Base-by-base conservation (phyloP, 2,113 vertebrate species). In the Hemibates koningsi region DNA sequence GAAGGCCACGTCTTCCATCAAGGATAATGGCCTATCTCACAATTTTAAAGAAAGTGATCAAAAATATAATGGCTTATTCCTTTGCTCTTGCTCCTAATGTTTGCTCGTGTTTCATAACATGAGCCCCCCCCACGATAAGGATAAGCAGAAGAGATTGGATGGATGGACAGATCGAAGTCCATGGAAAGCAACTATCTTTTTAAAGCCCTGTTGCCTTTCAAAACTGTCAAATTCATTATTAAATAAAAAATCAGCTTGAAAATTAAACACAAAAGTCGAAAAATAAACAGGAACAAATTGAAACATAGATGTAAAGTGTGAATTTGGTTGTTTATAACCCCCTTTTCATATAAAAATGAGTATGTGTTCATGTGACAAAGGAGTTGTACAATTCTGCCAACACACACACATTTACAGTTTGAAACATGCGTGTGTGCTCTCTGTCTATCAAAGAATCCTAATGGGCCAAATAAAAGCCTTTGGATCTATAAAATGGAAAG, bases 401-500 rank as follows among this genome's bases (percentile, higher is more conserved):
- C 36, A 71, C 78, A 38, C 50, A 34, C n/a, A 66, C 57, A 50
- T 36, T 57, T 29, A 7, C 13, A 57, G 4, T 27, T 79, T 82
- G 68, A 80, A 52, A 41, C 50, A 63, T 32, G 61, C 27, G 2
- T 11, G 6, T 78, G 43, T 41, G 54, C 79, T 87, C 68, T 84
- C 88, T 88, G 84, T 80, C 88, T 85, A 57, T 91, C 89, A 89
- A 11, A 11, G 27, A 50, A 73, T 84, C 81, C 84, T 95, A 94
- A 94, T 95, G 91, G 92, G 82, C 61, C 84, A 7, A 81, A 91
- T 94, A 94, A 95, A 95, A 95, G 92, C 92, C 82, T 88, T 73
- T 84, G 89, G 92, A 95, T 95, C 94, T 88, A 95, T 95, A 94
- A 93, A 91, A 88, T 92, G 84, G 89, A 92, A 87, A 90, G 71